Conservation (phyloP, 2,888 invertebrate genomes). For the Myopa tessellatipennis region DNA sequence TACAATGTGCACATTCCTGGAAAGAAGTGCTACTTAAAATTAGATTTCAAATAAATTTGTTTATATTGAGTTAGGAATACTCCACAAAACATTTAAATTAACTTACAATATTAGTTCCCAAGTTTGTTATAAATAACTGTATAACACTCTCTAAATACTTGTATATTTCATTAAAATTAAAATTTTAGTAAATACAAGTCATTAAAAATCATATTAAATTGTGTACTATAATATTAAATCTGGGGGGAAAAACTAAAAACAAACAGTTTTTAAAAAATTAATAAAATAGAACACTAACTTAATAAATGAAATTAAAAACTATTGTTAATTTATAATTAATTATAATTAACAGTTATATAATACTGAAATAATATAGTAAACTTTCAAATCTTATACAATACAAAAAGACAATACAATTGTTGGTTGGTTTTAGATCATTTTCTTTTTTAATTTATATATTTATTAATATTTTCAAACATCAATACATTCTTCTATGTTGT, state of each 20-base stretch:
- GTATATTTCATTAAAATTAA: no score
- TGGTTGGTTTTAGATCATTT: constrained; percentile 52
- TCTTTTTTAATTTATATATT: constrained; percentile 62
- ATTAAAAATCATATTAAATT: not conserved
- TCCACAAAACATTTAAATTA: no score
- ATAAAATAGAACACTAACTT: not conserved
- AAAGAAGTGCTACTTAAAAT: no score
- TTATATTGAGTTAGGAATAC: no score
- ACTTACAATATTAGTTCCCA: no score
- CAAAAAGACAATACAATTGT: constrained; percentile 59
- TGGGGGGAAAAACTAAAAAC: not conserved
- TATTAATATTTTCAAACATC: constrained; percentile 67
- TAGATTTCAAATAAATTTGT: no score
- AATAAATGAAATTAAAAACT: not conserved
- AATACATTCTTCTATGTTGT: constrained; percentile 61
- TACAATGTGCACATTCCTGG: no score
- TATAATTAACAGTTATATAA: constrained; percentile 32
- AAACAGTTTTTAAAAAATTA: not conserved
- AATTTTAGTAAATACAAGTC: not conserved
- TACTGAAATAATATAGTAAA: constrained; percentile 23
- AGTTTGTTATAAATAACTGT: no score
- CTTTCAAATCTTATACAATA: constrained; percentile 51
- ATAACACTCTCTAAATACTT: no score
- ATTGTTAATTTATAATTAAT: not conserved
- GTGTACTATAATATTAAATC: not conserved